Conservation (phyloP, 2,888 invertebrate species). For the Cistogaster globosa region DNA sequence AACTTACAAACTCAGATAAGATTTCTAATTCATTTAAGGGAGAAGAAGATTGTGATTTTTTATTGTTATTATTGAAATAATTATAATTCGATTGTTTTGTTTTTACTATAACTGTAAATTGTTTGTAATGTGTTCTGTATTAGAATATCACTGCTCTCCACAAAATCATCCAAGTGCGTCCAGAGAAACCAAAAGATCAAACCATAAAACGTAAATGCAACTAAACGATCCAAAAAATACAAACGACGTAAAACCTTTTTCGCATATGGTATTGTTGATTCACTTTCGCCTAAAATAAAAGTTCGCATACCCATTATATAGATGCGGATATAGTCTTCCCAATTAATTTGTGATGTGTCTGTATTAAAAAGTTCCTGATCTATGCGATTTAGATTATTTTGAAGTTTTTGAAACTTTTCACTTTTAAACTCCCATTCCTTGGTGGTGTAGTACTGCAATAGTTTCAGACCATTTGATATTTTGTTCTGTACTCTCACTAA, state of each 20-base stretch:
- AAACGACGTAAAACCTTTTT: slow-evolving; percentile 81
- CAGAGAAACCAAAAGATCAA: slow-evolving; percentile 81
- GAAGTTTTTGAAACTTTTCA: slow-evolving; percentile 85
- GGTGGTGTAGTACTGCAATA: slow-evolving; percentile 90
- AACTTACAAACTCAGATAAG: no score
- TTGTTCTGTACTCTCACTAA: slow-evolving; percentile 86
- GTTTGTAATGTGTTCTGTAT: slow-evolving; percentile 75
- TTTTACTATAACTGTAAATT: slow-evolving; percentile 72
- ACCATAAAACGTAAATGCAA: slow-evolving; percentile 77
- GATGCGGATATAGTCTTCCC: slow-evolving; percentile 87
- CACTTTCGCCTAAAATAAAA: slow-evolving; percentile 92
- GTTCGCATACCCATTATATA: slow-evolving; percentile 93
- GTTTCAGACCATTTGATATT: slow-evolving; percentile 85
- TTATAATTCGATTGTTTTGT: slow-evolving; percentile 68
- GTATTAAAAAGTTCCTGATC: slow-evolving; percentile 87
- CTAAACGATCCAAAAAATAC: slow-evolving; percentile 84
- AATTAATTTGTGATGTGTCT: slow-evolving; percentile 84
- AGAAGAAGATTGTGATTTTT: neutral
- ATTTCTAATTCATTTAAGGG: neutral
- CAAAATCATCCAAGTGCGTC: slow-evolving; percentile 79
- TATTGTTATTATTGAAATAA: neutral
- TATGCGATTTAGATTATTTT: slow-evolving; percentile 83
- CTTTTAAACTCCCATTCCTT: slow-evolving; percentile 91
- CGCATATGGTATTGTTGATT: slow-evolving; percentile 89
- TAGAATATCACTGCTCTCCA: slow-evolving; percentile 77